These are phyloP conservation scores for Nanger granti DNA, from an alignment of 2,113 vertebrate species.

Conservation along the genomic window DNA sequence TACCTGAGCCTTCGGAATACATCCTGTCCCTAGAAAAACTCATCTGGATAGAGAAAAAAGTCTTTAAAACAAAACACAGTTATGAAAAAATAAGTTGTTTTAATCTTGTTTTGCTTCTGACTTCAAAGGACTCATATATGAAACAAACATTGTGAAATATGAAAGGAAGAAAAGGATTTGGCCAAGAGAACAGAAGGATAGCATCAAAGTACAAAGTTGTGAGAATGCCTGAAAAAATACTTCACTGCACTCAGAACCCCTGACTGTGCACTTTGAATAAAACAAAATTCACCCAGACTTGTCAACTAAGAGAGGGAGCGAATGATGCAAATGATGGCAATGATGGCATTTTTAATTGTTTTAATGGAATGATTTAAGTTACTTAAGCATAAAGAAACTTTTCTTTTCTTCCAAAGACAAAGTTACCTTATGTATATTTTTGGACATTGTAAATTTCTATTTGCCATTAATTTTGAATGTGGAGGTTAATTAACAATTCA, in stretches of 20 bases:
- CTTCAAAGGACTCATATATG: conserved; percentile 41
- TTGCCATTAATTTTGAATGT: background rate
- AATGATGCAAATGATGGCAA: background rate
- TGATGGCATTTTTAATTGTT: background rate
- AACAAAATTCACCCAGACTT: background rate
- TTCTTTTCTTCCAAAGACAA: conserved; percentile 16
- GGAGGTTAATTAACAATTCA: background rate
- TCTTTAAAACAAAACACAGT: conserved; percentile 29
- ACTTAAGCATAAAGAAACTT: background rate
- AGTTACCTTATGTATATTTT: background rate
- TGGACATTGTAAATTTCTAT: background rate
- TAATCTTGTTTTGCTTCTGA: conserved; percentile 31
- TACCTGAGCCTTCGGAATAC: background rate
- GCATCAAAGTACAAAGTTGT: background rate
- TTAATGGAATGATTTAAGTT: background rate
- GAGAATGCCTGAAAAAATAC: background rate
- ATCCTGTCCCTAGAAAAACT: background rate
- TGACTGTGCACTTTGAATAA: background rate
- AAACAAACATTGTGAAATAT: background rate
- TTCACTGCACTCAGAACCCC: background rate
- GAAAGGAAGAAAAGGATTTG: conserved; percentile 20
- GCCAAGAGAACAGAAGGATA: background rate
- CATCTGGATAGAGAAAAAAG: background rate
- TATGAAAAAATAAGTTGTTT: conserved; percentile 20
- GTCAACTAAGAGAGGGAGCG: background rate